Conservation (phyloP, 2,888 invertebrate species). For the Autographa pulchrina region DNA sequence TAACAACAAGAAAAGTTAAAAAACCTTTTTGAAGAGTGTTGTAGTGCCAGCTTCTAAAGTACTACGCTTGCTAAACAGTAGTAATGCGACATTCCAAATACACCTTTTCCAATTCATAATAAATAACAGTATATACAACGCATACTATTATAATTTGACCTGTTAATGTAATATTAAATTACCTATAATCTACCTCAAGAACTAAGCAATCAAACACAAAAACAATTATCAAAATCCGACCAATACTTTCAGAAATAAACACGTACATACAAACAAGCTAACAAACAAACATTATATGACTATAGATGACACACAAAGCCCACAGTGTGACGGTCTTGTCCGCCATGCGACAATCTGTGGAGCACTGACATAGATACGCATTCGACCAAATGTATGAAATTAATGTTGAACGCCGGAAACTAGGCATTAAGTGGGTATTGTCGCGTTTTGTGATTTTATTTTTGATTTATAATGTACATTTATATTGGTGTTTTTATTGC, state of each 20-base stretch:
- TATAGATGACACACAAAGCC: conserved; percentile 29
- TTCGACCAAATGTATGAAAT: conserved; percentile 57
- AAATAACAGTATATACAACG: too few relatives aligned
- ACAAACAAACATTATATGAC: conserved; percentile 28
- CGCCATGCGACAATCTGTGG: conserved; percentile 47
- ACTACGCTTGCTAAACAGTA: too few relatives aligned
- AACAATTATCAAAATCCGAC: too few relatives aligned
- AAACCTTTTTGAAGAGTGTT: too few relatives aligned
- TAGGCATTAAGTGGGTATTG: conserved; percentile 33
- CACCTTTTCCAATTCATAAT: too few relatives aligned
- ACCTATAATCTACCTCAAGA: too few relatives aligned
- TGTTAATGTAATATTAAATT: too few relatives aligned
- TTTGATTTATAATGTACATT: not conserved
- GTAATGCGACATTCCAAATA: too few relatives aligned
- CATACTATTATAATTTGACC: too few relatives aligned
- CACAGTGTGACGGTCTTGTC: conserved; percentile 42
- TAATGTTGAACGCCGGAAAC: conserved; percentile 50
- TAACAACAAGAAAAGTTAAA: too few relatives aligned
- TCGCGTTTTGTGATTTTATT: conserved; percentile 8
- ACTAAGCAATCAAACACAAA: too few relatives aligned
- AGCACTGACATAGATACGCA: conserved; percentile 54
- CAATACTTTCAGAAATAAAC: not conserved
- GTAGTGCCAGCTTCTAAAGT: too few relatives aligned
- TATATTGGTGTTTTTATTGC: not conserved
- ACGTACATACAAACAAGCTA: conserved; percentile 14